A percentile compares a stretch with the other conserved stretches of the same genome.
These are phyloP conservation scores for Penelope pileata DNA, from an alignment of 2,113 vertebrate species.

Conservation along the genomic window DNA sequence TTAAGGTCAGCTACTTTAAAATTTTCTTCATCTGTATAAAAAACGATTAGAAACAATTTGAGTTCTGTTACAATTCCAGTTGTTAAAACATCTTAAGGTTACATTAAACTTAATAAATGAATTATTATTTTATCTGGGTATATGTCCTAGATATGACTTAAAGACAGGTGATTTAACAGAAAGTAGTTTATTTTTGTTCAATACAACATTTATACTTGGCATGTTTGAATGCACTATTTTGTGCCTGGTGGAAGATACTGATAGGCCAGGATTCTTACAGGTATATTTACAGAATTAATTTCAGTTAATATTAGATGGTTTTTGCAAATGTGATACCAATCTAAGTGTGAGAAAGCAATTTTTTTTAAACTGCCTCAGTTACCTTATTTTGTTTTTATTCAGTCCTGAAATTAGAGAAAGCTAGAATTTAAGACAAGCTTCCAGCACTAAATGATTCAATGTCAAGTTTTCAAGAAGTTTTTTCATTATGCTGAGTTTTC, in stretches of 20 bases:
- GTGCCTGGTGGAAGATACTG: background rate
- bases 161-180: background rate
- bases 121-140: background rate
- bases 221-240: background rate
- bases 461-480: background rate
- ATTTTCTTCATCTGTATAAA: background rate
- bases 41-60: background rate
- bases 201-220: background rate
- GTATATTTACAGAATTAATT: background rate
- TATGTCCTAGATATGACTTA: background rate
- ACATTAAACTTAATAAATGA: background rate
- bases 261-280: background rate
- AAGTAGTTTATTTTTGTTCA: background rate
- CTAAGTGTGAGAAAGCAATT: rapidly evolving
- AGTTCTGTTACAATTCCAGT: background rate
- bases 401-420: background rate
- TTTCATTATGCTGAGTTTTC: background rate
- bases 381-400: background rate
- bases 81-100: background rate
- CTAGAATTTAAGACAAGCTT: background rate
- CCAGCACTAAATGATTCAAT: background rate
- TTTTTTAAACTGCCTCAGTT: background rate
- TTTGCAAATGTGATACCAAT: no score
- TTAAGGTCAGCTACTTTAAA: constrained; percentile 27
- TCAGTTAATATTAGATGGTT: background rate